Evolutionary conservation across 2,113 vertebrate genomes (phyloP).

Genomic region (Macroglossus sobrinus): DNA sequence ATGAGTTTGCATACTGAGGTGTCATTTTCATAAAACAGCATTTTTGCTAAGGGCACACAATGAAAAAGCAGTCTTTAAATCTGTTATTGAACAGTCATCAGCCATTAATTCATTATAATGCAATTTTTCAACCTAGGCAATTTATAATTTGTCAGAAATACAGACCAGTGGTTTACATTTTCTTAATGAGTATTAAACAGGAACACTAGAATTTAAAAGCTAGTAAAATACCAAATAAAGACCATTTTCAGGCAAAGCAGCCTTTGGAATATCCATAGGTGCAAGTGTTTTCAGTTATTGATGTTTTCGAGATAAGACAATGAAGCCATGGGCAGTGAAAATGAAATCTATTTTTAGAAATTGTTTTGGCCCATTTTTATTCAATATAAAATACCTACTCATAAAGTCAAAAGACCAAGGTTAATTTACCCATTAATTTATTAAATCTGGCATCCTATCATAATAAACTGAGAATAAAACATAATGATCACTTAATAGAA

Average conservation of each 20-base stretch:
- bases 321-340: neutral
- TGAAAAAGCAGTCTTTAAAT: conserved; percentile 73
- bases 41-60: conserved; percentile 74
- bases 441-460: neutral
- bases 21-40: conserved; percentile 76
- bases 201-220: conserved; percentile 50
- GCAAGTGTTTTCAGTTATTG: neutral
- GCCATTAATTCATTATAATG: conserved; percentile 78
- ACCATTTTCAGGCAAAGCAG: conserved; percentile 46
- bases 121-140: conserved; percentile 76
- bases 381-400: neutral
- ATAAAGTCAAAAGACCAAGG: neutral
- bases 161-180: conserved; percentile 55
- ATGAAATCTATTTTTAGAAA: neutral
- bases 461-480: neutral
- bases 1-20: conserved; percentile 78
- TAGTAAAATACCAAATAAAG: conserved; percentile 65
- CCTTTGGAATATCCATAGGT: conserved; percentile 45
- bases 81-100: conserved; percentile 71
- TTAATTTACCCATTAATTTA: conserved; percentile 2
- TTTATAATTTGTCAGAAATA: conserved; percentile 74
- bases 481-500: conserved; percentile 4
- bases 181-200: conserved; percentile 68
- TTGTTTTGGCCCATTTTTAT: neutral
- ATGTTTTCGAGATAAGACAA: conserved; percentile 26